phyloP scores from a whole-genome alignment of 1,140 invertebrate genomes.

The Wiebesia pumilae region DNA sequence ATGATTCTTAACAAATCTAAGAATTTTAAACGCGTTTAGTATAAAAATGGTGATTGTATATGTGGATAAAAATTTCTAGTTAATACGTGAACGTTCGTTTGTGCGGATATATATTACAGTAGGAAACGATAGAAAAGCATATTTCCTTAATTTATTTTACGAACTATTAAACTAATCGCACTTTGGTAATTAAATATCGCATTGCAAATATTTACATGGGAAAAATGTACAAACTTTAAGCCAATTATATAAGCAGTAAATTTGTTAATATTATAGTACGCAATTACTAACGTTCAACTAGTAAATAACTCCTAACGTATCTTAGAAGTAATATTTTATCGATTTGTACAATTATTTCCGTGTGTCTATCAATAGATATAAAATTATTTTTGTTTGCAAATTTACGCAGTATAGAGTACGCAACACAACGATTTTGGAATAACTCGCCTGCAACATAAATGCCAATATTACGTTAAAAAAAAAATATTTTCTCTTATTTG shows the following conservation, averaged over 20 bases:
- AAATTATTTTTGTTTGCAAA: not conserved
- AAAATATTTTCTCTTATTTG: not conserved
- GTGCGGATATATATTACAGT: no score
- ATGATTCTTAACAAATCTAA: not conserved
- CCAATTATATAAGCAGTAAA: not conserved
- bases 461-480: not conserved
- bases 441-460: conserved; percentile 33
- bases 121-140: not conserved
- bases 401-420: not conserved
- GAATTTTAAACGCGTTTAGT: no score
- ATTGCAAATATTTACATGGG: not conserved
- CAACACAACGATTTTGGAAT: not conserved
- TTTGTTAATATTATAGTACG: not conserved
- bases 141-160: not conserved
- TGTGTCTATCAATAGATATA: not conserved
- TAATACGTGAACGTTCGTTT: no score
- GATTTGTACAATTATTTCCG: not conserved
- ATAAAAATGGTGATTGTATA: no score
- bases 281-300: no score
- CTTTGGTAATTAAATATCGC: not conserved
- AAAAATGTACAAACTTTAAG: not conserved
- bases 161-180: not conserved
- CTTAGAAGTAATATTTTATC: not conserved
- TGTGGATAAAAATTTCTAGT: no score
- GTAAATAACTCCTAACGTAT: not conserved